Conservation (phyloP, 2,797 vertebrate genomes). For the Lepilemur ruficaudatus region DNA sequence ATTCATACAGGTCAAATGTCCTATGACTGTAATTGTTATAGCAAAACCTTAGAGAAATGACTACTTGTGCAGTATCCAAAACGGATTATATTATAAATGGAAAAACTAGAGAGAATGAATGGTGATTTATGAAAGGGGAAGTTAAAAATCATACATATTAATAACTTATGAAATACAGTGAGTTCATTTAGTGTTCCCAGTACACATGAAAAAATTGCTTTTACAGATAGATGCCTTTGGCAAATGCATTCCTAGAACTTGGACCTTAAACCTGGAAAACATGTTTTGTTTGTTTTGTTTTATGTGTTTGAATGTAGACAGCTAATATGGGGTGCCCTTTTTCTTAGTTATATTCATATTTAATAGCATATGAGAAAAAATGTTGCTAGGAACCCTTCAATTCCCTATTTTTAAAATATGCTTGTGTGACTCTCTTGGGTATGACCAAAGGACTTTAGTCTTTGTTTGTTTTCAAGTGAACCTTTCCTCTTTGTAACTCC, state of each 20-base stretch:
- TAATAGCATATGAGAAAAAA: conserved; percentile 38
- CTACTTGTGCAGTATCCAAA: conserved; percentile 15
- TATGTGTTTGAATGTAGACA: conserved; percentile 31
- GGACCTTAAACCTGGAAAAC: conserved; percentile 53
- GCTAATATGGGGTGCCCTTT: not conserved
- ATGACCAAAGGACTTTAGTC: conserved; percentile 66
- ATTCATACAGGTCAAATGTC: not conserved
- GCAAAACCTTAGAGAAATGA: conserved; percentile 47
- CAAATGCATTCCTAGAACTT: conserved; percentile 23
- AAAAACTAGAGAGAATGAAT: conserved; percentile 65
- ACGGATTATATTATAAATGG: conserved; percentile 39
- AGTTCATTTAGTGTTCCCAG: conserved; percentile 64
- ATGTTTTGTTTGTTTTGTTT: conserved; percentile 48
- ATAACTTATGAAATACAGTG: conserved; percentile 72
- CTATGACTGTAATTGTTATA: conserved; percentile 53
- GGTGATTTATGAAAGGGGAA: conserved; percentile 70
- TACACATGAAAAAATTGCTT: conserved; percentile 68
- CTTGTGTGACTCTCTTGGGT: conserved; percentile 65
- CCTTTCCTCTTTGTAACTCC: conserved; percentile 80
- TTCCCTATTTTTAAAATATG: conserved; percentile 37
- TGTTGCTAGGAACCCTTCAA: not conserved
- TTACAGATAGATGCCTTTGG: conserved; percentile 73
- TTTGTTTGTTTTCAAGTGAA: conserved; percentile 73
- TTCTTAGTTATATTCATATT: conserved; percentile 35
- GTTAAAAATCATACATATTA: conserved; percentile 73